These are phyloP conservation scores for Samia ricini DNA, from an alignment of 1,140 invertebrate species.

Conservation along the genomic window DNA sequence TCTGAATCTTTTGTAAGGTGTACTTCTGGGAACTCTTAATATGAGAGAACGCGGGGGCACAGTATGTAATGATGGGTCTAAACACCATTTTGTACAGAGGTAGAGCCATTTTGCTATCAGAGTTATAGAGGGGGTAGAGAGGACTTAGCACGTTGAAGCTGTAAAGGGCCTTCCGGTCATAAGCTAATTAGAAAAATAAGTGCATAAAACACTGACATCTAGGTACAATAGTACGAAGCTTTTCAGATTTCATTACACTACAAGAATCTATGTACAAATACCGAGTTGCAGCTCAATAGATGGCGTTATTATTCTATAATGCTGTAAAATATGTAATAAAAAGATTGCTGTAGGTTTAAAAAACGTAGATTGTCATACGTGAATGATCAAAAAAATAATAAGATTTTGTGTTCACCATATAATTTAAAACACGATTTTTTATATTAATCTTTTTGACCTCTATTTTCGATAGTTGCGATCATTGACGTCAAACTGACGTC, in stretches of 20 bases:
- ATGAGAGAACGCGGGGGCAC: too few species aligned
- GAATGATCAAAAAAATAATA: neutral
- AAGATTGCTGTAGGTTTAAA: neutral
- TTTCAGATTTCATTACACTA: neutral
- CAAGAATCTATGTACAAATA: neutral
- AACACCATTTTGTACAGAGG: too few species aligned
- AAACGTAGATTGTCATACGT: neutral
- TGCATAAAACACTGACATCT: neutral
- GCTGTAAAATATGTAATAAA: neutral
- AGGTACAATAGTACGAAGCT: neutral
- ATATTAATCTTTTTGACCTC: neutral
- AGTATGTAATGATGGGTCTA: too few species aligned
- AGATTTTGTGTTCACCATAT: neutral
- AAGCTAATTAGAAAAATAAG: too few species aligned
- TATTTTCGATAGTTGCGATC: neutral
- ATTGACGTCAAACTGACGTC: conserved; percentile 20
- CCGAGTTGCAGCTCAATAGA: neutral
- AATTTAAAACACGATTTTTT: neutral
- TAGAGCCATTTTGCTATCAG: too few species aligned
- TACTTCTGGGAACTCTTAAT: too few species aligned
- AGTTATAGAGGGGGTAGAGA: too few species aligned
- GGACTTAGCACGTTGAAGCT: too few species aligned
- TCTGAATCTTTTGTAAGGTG: too few species aligned
- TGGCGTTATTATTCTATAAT: neutral
- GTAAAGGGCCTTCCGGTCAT: too few species aligned